phyloP scores from a whole-genome alignment of 2,797 vertebrate genomes.

The Phrynocephalus vlangalii region DNA sequence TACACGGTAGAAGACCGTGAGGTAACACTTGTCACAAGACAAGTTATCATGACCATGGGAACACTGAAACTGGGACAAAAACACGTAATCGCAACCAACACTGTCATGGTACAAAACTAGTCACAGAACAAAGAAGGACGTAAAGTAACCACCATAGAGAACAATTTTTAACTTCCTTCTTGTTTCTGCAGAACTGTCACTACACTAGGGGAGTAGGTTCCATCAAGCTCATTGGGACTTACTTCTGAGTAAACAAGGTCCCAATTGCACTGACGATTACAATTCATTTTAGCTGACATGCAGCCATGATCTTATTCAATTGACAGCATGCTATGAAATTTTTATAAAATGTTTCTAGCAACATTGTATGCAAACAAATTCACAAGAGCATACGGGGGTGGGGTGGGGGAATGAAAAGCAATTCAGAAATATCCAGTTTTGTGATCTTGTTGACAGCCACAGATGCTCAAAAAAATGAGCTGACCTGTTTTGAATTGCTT shows the following conservation, averaged over 20 bases:
- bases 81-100: too few relatives aligned
- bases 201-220: background rate
- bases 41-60: too few relatives aligned
- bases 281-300: constrained; percentile 14
- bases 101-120: too few relatives aligned
- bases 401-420: constrained; percentile 67
- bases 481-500: constrained; percentile 75
- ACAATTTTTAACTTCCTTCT: background rate
- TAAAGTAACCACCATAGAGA: background rate
- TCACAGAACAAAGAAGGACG: too few relatives aligned
- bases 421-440: constrained; percentile 52
- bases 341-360: constrained; percentile 31
- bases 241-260: background rate
- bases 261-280: background rate
- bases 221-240: background rate
- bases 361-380: constrained; percentile 27
- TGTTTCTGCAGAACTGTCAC: background rate
- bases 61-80: too few relatives aligned
- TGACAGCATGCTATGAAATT: constrained; percentile 24
- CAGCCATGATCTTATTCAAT: constrained; percentile 11
- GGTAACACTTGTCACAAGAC: too few relatives aligned
- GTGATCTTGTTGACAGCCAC: constrained; percentile 73
- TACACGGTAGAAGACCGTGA: too few relatives aligned
- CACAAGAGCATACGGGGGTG: constrained; percentile 43
- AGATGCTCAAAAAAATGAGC: constrained; percentile 74